These are phyloP conservation scores for Lichenostomus cassidix DNA, from an alignment of 2,113 vertebrate species.

Conservation along the genomic window DNA sequence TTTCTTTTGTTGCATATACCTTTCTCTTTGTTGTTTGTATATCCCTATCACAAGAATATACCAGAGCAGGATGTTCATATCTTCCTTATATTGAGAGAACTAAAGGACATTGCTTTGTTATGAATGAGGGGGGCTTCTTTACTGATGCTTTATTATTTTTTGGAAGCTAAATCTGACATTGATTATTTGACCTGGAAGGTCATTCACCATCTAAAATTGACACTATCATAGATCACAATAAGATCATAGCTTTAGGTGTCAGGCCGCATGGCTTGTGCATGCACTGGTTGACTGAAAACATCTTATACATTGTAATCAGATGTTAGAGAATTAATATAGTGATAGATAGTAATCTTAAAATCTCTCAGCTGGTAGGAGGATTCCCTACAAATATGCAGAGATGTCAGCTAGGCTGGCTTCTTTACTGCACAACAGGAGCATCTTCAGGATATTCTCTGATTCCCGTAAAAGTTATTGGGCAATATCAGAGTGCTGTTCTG, in stretches of 20 bases:
- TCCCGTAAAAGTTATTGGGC: not conserved
- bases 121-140: not conserved
- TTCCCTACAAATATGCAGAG: not conserved
- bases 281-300: not conserved
- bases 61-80: not conserved
- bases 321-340: not conserved
- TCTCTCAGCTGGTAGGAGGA: not conserved
- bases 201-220: not conserved
- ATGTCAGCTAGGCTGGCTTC: not conserved
- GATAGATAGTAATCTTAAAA: not conserved
- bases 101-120: not conserved
- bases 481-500: not conserved
- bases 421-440: not conserved
- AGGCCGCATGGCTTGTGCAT: not conserved
- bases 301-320: not conserved
- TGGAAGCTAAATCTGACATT: not conserved
- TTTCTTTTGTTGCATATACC: not conserved
- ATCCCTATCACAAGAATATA: not conserved
- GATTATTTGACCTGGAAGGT: not conserved
- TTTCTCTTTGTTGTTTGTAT: not conserved
- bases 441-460: not conserved
- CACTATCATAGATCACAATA: not conserved
- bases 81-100: not conserved
- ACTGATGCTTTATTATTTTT: not conserved
- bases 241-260: not conserved